Percentiles rank a stretch among this genome's conserved stretches.
These are phyloP conservation scores for Syrista parreyssii DNA, from an alignment of 2,888 invertebrate genomes.

Conservation along the genomic window DNA sequence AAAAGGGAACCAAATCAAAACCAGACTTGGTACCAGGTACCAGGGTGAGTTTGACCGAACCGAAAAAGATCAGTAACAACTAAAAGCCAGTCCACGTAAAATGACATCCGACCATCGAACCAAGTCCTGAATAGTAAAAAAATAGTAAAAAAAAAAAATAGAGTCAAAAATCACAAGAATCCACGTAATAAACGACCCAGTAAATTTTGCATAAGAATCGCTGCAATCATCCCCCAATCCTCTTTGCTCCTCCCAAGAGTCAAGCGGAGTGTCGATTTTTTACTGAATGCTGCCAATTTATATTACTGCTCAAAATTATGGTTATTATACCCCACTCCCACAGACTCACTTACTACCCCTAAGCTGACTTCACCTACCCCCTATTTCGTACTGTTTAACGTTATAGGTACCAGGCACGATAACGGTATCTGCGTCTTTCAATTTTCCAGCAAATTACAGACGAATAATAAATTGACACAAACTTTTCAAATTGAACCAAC, in stretches of 20 bases:
- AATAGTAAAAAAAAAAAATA: neutral
- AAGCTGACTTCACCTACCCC: neutral
- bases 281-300: neutral
- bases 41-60: conserved; percentile 3
- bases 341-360: neutral
- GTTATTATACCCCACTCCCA: neutral
- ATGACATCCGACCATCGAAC: neutral
- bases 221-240: neutral
- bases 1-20: no score
- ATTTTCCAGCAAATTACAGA: neutral
- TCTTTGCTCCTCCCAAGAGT: neutral
- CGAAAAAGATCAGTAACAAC: neutral
- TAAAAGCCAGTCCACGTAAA: neutral
- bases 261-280: neutral
- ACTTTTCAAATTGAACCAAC: no score
- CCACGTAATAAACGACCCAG: neutral
- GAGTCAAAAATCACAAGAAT: neutral
- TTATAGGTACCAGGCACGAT: neutral
- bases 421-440: neutral
- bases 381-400: neutral
- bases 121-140: rapidly evolving
- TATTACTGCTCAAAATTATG: neutral
- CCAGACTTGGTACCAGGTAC: conserved; percentile 2
- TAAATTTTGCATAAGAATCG: neutral
- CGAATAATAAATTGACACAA: no score